Conservation (phyloP, 2,113 vertebrate species). For the Macrotus californicus region DNA sequence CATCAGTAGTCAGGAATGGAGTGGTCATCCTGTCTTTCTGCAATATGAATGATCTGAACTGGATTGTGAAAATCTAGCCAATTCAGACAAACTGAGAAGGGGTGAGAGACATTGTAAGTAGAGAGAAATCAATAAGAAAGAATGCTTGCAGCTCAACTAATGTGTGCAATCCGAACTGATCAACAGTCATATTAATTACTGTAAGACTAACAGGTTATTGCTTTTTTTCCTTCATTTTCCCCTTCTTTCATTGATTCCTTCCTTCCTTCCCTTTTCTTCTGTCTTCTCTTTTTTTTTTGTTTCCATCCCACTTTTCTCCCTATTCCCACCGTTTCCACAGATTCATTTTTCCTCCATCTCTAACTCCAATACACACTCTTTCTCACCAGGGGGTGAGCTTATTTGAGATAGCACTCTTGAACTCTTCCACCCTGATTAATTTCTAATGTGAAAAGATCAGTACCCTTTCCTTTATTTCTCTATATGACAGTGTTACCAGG, state of each 20-base stretch:
- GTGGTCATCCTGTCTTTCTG: background rate
- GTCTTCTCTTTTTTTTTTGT: background rate
- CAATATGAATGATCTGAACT: background rate
- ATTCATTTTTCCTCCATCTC: background rate
- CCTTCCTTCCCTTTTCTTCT: background rate
- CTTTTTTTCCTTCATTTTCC: background rate
- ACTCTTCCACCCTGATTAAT: background rate
- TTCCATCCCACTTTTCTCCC: background rate
- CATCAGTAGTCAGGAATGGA: background rate
- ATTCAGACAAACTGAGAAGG: background rate
- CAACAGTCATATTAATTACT: background rate
- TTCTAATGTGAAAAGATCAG: background rate
- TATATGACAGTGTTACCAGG: background rate
- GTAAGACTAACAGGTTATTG: background rate
- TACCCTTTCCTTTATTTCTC: rapidly evolving
- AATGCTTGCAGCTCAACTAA: rapidly evolving
- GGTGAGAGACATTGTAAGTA: too few relatives aligned
- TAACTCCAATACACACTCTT: background rate
- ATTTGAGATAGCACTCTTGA: background rate
- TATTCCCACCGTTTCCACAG: background rate
- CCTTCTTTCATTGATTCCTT: background rate
- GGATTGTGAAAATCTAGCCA: background rate
- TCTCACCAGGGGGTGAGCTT: background rate
- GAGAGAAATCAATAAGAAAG: background rate
- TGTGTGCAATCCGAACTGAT: background rate